Percentiles rank a stretch among this genome's conserved stretches.
phyloP scores from a whole-genome alignment of 2,888 invertebrate species.

The Argyresthia goedartella region DNA sequence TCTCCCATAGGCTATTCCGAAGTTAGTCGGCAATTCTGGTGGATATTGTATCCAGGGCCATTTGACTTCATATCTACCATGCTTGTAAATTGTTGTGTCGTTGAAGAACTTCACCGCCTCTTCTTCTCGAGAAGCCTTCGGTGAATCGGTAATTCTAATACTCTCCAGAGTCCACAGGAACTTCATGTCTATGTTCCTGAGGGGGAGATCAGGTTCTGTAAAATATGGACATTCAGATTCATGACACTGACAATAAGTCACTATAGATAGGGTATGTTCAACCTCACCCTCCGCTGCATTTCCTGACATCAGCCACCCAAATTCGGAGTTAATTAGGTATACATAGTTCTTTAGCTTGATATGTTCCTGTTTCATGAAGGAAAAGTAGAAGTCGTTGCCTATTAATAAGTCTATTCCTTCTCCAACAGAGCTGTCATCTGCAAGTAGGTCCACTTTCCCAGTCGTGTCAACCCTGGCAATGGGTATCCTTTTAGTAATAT shows the following conservation, averaged over 20 bases:
- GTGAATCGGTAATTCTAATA: constrained; percentile 17
- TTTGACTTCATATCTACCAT: constrained; percentile 11
- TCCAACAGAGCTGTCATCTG: constrained; percentile 4
- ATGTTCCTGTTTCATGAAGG: not conserved
- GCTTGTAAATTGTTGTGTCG: constrained; percentile 1
- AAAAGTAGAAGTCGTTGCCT: constrained; percentile 7
- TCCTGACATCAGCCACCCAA: not conserved
- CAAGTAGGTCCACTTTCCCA: not conserved
- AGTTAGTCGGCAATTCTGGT: constrained; percentile 11
- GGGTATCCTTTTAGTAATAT: not conserved
- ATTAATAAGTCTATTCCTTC: constrained; percentile 3
- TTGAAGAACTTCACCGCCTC: constrained; percentile 5
- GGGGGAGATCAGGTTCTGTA: constrained; percentile 9
- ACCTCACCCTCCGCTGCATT: not conserved
- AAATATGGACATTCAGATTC: not conserved
- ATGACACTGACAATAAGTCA: not conserved
- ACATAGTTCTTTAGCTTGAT: not conserved
- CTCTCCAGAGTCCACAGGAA: constrained; percentile 13
- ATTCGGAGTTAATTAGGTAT: not conserved
- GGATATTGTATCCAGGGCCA: constrained; percentile 14
- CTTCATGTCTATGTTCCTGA: constrained; percentile 5
- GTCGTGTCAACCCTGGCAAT: not conserved
- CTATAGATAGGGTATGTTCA: not conserved
- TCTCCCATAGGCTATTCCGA: constrained; percentile 11
- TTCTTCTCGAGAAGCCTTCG: constrained; percentile 8